These are phyloP conservation scores for Euleptes europaea DNA, from an alignment of 2,113 vertebrate species.

Conservation along the genomic window DNA sequence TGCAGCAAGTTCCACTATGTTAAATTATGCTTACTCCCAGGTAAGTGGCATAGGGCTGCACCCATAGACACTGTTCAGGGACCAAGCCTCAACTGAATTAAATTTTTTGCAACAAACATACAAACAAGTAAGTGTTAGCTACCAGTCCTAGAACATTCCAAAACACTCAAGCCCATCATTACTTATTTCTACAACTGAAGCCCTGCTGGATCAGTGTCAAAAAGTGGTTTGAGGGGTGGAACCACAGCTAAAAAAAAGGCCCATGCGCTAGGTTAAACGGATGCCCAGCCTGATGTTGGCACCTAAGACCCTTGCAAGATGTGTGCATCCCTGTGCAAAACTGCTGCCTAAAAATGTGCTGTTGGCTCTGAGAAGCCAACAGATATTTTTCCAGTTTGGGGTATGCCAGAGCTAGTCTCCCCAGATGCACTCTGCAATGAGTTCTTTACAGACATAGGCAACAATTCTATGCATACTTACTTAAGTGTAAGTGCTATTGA, in stretches of 20 bases:
- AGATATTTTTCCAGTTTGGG: background rate
- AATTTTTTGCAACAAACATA: background rate
- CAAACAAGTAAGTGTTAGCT: background rate
- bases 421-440: background rate
- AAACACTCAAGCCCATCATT: background rate
- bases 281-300: background rate
- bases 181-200: background rate
- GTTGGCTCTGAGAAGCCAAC: background rate
- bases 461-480: background rate
- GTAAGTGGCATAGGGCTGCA: background rate
- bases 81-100: background rate
- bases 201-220: background rate
- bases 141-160: background rate
- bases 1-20: background rate
- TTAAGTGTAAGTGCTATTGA: background rate
- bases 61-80: background rate
- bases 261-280: background rate
- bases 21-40: background rate
- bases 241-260: background rate
- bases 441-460: background rate
- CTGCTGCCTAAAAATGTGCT: background rate
- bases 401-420: background rate
- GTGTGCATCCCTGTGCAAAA: background rate
- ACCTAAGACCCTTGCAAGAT: background rate
- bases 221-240: background rate